Conservation (phyloP, 2,888 invertebrate genomes). For the Stenodera caucasica region DNA sequence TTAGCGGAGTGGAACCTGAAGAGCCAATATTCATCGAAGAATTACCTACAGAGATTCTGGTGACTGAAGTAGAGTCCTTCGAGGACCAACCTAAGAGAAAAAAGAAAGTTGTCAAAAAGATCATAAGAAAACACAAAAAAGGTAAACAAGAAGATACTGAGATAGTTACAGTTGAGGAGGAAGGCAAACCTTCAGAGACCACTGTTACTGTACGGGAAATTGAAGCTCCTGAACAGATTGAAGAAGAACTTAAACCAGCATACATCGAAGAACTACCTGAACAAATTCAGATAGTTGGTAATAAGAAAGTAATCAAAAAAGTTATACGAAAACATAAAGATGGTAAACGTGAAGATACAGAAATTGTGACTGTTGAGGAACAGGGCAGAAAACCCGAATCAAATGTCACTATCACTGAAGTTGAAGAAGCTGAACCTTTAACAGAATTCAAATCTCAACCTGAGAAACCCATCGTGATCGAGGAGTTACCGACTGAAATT, state of each 20-base stretch:
- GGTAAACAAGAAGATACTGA: conserved; percentile 51
- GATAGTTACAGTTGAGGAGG: conserved; percentile 47
- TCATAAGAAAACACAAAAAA: conserved; percentile 48
- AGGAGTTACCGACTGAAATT: conserved; percentile 39
- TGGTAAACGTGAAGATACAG: conserved; percentile 43
- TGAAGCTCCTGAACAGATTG: conserved; percentile 26
- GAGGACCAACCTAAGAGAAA: conserved; percentile 37
- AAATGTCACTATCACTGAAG: conserved; percentile 37
- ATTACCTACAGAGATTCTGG: conserved; percentile 39
- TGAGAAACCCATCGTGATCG: conserved; percentile 26
- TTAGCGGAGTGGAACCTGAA: conserved; percentile 34
- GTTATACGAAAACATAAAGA: conserved; percentile 31
- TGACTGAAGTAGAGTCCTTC: conserved; percentile 33
- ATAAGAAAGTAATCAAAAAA: conserved; percentile 51
- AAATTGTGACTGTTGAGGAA: conserved; percentile 47
- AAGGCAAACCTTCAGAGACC: conserved; percentile 42
- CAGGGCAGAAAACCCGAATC: conserved; percentile 43
- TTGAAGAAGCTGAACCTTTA: conserved; percentile 42
- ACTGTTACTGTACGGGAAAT: conserved; percentile 32
- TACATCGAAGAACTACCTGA: conserved; percentile 33
- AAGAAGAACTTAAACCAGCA: conserved; percentile 12
- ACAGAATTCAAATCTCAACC: conserved; percentile 40
- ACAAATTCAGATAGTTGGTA: conserved; percentile 35
- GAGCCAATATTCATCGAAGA: conserved; percentile 37
- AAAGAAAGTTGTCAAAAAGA: conserved; percentile 46